Percentiles rank a stretch among this genome's conserved stretches.
These are phyloP conservation scores for Xestoiulus laeticollis DNA, from an alignment of 2,888 invertebrate species.

Conservation along the genomic window DNA sequence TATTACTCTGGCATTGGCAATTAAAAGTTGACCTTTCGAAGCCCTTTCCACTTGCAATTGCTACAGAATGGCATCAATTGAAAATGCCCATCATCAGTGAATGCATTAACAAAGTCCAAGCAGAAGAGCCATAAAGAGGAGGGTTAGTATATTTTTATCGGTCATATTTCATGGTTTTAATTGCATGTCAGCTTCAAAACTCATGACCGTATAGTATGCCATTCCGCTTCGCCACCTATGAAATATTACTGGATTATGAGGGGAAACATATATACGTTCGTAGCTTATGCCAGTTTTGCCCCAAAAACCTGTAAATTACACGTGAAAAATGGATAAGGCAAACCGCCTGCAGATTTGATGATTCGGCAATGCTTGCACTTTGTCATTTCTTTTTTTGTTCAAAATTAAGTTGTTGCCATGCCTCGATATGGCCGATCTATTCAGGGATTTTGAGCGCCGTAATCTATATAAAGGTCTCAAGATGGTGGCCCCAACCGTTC, in stretches of 20 bases:
- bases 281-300: neutral
- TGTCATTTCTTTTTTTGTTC: neutral
- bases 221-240: neutral
- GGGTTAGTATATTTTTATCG: neutral
- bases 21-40: neutral
- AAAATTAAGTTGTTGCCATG: neutral
- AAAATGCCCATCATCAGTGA: neutral
- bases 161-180: neutral
- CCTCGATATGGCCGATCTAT: neutral
- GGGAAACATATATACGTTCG: neutral
- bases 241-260: neutral
- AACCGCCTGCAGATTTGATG: neutral
- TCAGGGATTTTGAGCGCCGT: neutral
- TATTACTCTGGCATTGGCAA: neutral
- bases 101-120: neutral
- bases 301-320: neutral
- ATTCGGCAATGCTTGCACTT: neutral
- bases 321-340: neutral
- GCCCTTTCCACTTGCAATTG: too few species aligned
- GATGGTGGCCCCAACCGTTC: neutral
- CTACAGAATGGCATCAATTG: neutral
- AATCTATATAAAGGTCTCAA: neutral
- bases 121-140: neutral
- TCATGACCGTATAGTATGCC: too few species aligned
- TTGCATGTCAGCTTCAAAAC: neutral